Percentiles rank a stretch among this genome's conserved stretches.
Conservation (phyloP, 2,797 vertebrate genomes). For the Ceyx erithaca region DNA sequence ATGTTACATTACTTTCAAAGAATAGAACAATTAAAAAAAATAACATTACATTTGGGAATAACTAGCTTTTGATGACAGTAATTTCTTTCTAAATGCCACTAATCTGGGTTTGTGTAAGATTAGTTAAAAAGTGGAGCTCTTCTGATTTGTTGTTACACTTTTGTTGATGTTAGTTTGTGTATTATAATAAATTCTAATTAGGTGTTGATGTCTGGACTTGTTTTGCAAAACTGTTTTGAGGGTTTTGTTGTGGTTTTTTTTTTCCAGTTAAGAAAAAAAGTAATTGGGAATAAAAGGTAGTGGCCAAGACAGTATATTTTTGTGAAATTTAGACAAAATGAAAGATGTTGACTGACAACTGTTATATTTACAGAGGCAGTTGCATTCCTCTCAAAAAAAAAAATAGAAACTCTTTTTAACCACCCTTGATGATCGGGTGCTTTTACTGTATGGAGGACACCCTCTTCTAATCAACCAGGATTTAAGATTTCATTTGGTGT, state of each 20-base stretch:
- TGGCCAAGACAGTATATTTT: background rate
- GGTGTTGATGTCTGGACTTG: background rate
- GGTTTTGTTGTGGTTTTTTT: background rate
- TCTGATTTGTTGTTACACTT: background rate
- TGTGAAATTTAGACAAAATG: background rate
- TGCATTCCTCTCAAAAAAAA: background rate
- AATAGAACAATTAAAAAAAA: background rate
- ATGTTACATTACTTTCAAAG: background rate
- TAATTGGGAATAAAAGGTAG: background rate
- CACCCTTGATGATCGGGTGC: background rate
- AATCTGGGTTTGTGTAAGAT: background rate
- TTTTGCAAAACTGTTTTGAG: background rate
- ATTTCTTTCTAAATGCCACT: background rate
- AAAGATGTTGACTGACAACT: background rate
- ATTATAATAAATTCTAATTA: background rate
- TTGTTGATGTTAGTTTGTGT: background rate
- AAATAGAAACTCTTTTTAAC: background rate
- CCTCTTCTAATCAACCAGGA: background rate
- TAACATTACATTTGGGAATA: background rate
- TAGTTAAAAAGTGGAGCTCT: background rate
- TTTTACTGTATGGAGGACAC: background rate
- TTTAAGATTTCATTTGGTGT: background rate
- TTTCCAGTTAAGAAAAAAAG: background rate
- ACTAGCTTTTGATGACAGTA: background rate
- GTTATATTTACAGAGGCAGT: background rate